Evolutionary conservation across 92 coral and sea anemone genomes (phyloP), one percentile per base, ranked within the genome.

Genomic region (Chrysogorgia sp.): DNA sequence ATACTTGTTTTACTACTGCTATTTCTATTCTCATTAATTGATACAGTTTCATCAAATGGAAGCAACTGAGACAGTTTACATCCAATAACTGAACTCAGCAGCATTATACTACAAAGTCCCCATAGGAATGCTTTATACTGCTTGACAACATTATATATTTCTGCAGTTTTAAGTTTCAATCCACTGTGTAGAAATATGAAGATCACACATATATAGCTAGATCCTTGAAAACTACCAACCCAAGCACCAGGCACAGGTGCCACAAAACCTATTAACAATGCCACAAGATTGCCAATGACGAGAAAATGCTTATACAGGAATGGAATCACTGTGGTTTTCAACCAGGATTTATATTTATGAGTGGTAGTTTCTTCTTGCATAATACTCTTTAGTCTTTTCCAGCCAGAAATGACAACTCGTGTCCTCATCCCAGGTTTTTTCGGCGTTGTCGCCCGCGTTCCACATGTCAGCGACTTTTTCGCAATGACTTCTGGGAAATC

Each of bases 151-250:
- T 84, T 88, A 37, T 94, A 91, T 15, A 91, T 82, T 64, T 92
- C 98, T 13, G 97, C 97, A 40, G 97, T 94, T 68, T 75, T 87
- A 19, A 94, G 85, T 69, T 94, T 94, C 63, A 94, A 79, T 20
- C 98, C 98, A 72, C 63, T 50, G 28, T 72, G 79, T n/a, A 72
- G 26, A 56, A 72, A 72, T 20, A 72, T 23, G 24, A 20, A 29
- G 1, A 72, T 72, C 10, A 72, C 59, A 72, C 79, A 72, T 31
- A 72, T 72, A 28, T 72, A 72, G 33, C 26, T 72, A 0, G 79
- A 72, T 19, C 79, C 79, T 32, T 53, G 22, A 10, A 72, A 72
- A 28, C 79, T 72, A 7, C 79, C 65, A 1, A 72, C 65, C 49
- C 53, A 72, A 8, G 32, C 50, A 32, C 79, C 79, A 3, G 45